Evolutionary conservation across 1,140 invertebrate genomes (phyloP).

Genomic region (Aphaenogaster rudis): DNA sequence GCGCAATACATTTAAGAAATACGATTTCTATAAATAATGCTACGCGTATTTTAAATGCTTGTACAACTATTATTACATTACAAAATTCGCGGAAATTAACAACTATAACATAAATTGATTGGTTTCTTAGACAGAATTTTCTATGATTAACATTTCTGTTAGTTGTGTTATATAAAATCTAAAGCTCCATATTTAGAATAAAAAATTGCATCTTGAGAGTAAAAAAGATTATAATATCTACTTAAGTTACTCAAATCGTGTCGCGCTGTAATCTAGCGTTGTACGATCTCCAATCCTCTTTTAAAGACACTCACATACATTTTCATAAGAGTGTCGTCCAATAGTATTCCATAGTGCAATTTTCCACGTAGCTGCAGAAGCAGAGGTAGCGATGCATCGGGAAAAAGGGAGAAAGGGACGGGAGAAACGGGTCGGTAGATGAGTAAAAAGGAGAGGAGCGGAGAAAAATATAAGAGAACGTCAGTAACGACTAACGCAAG

Average conservation of each 20-base stretch:
- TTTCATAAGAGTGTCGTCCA: conserved; percentile 30
- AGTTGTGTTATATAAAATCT: background rate
- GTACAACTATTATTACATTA: background rate
- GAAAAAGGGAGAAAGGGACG: background rate
- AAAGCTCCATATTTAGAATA: background rate
- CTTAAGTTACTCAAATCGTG: background rate
- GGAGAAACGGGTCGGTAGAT: background rate
- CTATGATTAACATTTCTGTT: background rate
- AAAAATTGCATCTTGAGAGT: background rate
- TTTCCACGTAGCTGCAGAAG: conserved; percentile 7
- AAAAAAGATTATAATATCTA: background rate
- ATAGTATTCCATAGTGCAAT: background rate
- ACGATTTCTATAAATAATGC: background rate
- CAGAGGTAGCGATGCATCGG: conserved; percentile 16
- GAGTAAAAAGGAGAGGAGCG: background rate
- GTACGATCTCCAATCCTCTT: background rate
- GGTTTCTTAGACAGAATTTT: background rate
- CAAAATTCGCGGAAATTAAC: background rate
- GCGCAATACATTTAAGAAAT: background rate
- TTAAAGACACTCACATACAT: conserved; percentile 12
- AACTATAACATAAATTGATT: background rate
- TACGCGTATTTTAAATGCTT: background rate
- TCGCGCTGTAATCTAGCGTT: conserved; percentile 3
- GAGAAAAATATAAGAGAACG: conserved; percentile 49
- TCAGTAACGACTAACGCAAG: conserved; percentile 56